Evolutionary conservation across 2,113 vertebrate species (phyloP).

Genomic region (Toxotes jaculatrix): DNA sequence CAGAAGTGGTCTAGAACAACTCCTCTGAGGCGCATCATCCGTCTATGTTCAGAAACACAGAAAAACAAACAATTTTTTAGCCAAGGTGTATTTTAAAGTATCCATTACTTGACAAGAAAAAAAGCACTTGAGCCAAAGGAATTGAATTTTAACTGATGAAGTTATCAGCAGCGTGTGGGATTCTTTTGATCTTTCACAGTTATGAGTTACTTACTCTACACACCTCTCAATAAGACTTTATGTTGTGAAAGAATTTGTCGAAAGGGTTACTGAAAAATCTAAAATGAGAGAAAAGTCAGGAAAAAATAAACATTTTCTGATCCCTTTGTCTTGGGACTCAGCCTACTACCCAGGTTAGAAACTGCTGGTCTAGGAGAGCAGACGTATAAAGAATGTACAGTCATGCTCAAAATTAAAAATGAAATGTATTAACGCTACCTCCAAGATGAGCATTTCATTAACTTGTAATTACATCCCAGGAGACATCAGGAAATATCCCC

Average conservation of each 20-base stretch:
- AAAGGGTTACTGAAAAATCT: no score
- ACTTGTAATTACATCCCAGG: conserved; percentile 49
- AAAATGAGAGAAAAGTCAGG: background rate
- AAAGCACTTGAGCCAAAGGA: background rate
- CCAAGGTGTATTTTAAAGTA: background rate
- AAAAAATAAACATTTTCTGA: background rate
- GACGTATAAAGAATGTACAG: background rate
- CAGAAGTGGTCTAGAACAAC: background rate
- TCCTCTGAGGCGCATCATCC: background rate
- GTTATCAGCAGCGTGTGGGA: background rate
- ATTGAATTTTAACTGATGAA: background rate
- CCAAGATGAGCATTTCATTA: conserved; percentile 45
- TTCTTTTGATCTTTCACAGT: background rate
- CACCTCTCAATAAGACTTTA: background rate
- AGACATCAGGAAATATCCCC: conserved; percentile 8
- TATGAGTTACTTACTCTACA: background rate
- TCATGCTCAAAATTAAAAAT: conserved; percentile 31
- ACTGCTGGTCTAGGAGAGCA: background rate
- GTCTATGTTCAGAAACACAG: no score
- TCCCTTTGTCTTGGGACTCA: background rate
- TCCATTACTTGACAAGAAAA: background rate
- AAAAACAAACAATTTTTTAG: no score
- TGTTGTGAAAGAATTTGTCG: background rate
- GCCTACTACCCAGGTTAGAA: background rate
- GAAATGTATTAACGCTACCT: conserved; percentile 14